Evolutionary conservation across 2,113 vertebrate genomes (phyloP).

Genomic region (Helogale parvula): DNA sequence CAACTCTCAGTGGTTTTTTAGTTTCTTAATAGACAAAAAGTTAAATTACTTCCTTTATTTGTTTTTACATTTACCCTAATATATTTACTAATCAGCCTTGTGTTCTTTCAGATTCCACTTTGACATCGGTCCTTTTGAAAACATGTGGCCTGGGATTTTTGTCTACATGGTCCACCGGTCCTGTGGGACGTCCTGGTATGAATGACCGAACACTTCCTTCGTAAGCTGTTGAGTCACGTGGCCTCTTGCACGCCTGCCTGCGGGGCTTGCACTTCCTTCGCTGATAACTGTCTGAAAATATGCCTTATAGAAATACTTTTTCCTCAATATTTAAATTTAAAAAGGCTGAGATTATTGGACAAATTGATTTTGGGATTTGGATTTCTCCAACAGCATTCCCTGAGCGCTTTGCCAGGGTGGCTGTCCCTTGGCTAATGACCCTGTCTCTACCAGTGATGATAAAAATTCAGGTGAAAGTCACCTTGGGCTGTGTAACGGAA

Average conservation of each 20-base stretch:
- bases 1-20: too few species aligned
- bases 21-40: not conserved
- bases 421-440: not conserved
- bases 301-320: not conserved
- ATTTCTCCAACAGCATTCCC: not conserved
- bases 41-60: not conserved
- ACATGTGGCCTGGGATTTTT: slow-evolving; percentile 98
- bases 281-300: not conserved
- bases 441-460: rapidly evolving
- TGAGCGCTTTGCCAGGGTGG: not conserved
- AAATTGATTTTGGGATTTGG: not conserved
- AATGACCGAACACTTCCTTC: not conserved
- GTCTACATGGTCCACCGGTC: slow-evolving; percentile 97
- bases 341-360: not conserved
- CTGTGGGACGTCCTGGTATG: slow-evolving; percentile 96
- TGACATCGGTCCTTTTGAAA: slow-evolving; percentile 96
- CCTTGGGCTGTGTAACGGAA: too few species aligned
- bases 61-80: not conserved
- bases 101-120: slow-evolving; percentile 93
- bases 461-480: too few species aligned
- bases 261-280: not conserved
- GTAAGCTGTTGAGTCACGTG: not conserved
- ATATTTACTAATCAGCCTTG: not conserved
- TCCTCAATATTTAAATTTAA: not conserved
- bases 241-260: not conserved